Evolutionary conservation across 64 coral and sea anemone genomes (phyloP), one percentile per base, ranked within the genome.

Genomic region (Acropora yongei): DNA sequence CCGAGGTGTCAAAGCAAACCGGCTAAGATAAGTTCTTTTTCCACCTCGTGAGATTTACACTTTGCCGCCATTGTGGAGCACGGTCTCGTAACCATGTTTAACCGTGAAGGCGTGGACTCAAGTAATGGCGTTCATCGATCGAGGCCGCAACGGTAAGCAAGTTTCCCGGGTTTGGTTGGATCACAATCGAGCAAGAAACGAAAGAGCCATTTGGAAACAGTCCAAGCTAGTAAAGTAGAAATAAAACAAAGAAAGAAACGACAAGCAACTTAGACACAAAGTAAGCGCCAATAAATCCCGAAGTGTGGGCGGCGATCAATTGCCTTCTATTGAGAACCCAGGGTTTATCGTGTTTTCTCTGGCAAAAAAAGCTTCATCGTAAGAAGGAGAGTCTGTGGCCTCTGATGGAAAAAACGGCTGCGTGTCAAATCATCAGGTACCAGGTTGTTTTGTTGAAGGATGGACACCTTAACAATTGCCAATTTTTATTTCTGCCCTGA

Each of bases 111-210:
- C 74, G 40, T 76, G 74, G 74, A 76, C 40, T 76, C 74, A 42
- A 76, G 74, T 76, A 7, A 76, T 76, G 74, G 40, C 74, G 74
- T 76, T 76, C 74, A 76, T 76, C 74, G 44, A 76, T 76, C 44
- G 10, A 55, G 51, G 1, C 51, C 2, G 5, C 6, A 10, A 55
- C 6, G 6, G 51, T 55, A 55, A 10, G 51, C 30, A 30, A 30
- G 30, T 7, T 55, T 55, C 51, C 51, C 51, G 51, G 51, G 2
- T 55, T 55, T 7, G 6, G 11, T 76, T 76, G 74, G 40, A 76
- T 76, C 74, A 9, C 74, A 76, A 41, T 76, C 74, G 74, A 44
- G 44, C 44, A 43, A 76, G 74, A 43, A 76, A 76, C 74, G 74
- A 45, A 76, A 76, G 40, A 76, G 74, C 8, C 10, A 43, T 76